These are phyloP conservation scores for Tokudaia muenninki DNA, from an alignment of 2,797 vertebrate species.

Conservation along the genomic window DNA sequence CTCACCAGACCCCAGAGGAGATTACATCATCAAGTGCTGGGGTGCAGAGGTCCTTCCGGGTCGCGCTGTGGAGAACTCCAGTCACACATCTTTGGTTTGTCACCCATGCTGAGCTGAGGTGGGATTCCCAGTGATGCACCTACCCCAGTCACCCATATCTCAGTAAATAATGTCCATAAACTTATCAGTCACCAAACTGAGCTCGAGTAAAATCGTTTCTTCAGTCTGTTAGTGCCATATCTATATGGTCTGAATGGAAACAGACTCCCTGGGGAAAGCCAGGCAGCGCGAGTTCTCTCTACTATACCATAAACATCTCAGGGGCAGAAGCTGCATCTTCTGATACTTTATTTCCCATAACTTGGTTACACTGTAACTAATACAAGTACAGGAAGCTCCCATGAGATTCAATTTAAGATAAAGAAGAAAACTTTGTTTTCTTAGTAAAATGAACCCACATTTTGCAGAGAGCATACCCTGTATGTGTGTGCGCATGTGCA, in stretches of 20 bases:
- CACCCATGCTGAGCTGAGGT: not conserved
- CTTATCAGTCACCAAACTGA: not conserved
- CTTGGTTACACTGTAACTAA: not conserved
- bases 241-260: not conserved
- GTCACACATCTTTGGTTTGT: rapidly evolving
- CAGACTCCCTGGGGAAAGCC: not conserved
- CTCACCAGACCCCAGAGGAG: not conserved
- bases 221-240: not conserved
- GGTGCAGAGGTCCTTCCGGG: not conserved
- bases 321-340: not conserved
- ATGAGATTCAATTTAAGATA: not conserved
- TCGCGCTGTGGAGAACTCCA: not conserved
- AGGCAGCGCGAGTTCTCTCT: not conserved
- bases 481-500: not conserved
- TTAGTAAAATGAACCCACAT: not conserved
- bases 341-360: not conserved
- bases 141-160: not conserved
- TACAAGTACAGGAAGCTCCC: not conserved
- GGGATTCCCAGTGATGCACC: not conserved
- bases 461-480: not conserved
- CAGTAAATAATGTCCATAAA: too few relatives aligned
- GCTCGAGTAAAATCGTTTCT: not conserved
- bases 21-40: not conserved
- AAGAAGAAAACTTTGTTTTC: not conserved
- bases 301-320: not conserved